Base-by-base conservation (phyloP, 1,140 invertebrate genomes). In the Pararge aegeria region DNA sequence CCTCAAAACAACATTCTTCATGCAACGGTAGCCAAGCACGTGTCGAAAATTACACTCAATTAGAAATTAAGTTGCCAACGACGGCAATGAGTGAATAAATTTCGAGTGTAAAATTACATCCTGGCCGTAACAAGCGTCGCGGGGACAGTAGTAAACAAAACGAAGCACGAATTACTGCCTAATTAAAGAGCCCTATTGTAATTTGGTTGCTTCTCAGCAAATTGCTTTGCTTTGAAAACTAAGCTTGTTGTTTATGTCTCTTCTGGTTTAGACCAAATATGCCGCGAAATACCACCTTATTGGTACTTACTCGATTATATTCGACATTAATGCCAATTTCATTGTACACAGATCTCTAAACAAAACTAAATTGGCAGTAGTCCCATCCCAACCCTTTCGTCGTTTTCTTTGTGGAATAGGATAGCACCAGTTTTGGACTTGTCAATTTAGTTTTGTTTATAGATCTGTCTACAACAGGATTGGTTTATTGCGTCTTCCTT, bases 181-280 rank as follows among this genome's bases (percentile, higher is more conserved):
- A 73, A 75, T 78, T 78, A 73, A 71, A 70, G 61, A 69, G 64
- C 68, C 66, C 64, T 66, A 64, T 70, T 64, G 64, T 69, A 70
- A 75, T 73, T 66, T 42, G 30, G 10, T 0, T 34, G 30, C 10
- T 34, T 34, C n/a, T 12, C 30, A 12, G n/a, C 30, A 34, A 34
- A 34, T 34, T 4, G 30, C 30, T 34, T 34, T 34, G 30, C 30
- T 7, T 34, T 12, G 30, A 34, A 34, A 34, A 12, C n/a, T 34
- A 34, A 34, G 30, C 10, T 0, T 12, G 30, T 34, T 0, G 30
- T 34, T 10, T 34, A 6, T 34, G 9, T 6, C 30, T 34, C 10
- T 24, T 24, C n/a, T n/a, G n/a, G n/a, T n/a, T n/a, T n/a, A n/a
- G n/a, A n/a, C n/a, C n/a, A n/a, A n/a, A n/a, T n/a, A n/a, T n/a